Evolutionary conservation across 35 echinoderm and acorn worm genomes (phyloP), one percentile per base, ranked within the genome.

Genomic region (Apostichopus japonicus): DNA sequence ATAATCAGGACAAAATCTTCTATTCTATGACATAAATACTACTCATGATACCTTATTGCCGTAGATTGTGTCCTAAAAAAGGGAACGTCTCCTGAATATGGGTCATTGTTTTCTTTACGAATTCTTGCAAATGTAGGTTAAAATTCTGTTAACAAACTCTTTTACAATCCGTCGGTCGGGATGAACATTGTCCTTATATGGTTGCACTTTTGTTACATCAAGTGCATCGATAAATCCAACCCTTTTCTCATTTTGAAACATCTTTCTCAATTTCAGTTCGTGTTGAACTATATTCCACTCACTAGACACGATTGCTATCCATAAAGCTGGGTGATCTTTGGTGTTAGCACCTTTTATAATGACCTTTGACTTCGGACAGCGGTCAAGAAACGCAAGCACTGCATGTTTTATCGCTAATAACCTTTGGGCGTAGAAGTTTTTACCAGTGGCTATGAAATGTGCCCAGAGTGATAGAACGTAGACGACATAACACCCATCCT

Each of bases 151-250:
- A 6, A 71, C 65, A 65, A 89, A 89, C 8, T 89, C 65, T 51
- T 65, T n/a, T 4, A 89, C 53, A 67, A 89, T 89, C 1, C 10
- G 11, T 9, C 17, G 14, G 19, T 89, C 53, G 0, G 91, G 91
- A 87, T 92, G 91, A 22, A 92, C 72, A 13, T 56, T 9, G 62
- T 92, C 78, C 16, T 21, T 55, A 51, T 82, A 79, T 17, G 55
- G 79, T 33, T 92, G 91, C 6, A 59, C 78, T 23, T 88, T 84
- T 23, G 91, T 92, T 6, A 92, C 86, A 63, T 86, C 91, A 44
- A 76, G 87, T 51, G 91, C 91, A 61, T 92, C 80, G 4, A 92
- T 57, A 57, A 92, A 92, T n/a, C 91, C 91, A n/a, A 92, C 55
- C 13, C 78, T 92, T 21, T 17, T 23, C 19, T 92, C 77, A n/a